phyloP scores from a whole-genome alignment of 2,113 vertebrate species.

The Sander vitreus region DNA sequence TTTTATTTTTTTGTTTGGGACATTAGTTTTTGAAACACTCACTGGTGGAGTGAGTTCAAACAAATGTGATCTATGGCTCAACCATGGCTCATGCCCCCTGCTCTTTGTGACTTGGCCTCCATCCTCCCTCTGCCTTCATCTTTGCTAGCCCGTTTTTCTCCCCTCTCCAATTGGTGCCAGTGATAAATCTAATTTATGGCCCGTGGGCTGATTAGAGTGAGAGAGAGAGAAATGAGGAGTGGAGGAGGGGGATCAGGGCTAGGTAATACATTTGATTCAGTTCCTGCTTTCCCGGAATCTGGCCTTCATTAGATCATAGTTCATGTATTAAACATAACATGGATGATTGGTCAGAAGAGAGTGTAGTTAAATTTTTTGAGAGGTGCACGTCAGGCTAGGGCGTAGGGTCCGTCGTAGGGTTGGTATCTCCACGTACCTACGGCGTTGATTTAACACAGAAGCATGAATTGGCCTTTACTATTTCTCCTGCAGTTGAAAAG shows the following conservation, averaged over 20 bases:
- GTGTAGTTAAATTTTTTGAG: too few species aligned
- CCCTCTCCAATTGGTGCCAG: conserved; percentile 62
- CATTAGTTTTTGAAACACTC: conserved; percentile 1
- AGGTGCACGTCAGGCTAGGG: too few species aligned
- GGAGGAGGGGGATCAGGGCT: conserved; percentile 63
- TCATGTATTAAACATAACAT: conserved; percentile 72
- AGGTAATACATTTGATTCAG: conserved; percentile 74
- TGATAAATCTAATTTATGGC: conserved; percentile 83
- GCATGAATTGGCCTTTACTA: too few species aligned
- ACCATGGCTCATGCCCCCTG: conserved; percentile 29
- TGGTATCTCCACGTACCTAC: too few species aligned
- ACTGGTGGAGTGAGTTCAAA: conserved; percentile 26
- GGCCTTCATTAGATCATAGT: conserved; percentile 74
- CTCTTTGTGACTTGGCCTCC: conserved; percentile 54
- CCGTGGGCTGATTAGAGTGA: conserved; percentile 76
- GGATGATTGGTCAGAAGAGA: conserved; percentile 35
- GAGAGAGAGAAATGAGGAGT: conserved; percentile 75
- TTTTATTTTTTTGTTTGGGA: not conserved
- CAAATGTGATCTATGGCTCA: conserved; percentile 35
- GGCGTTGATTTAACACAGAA: too few species aligned
- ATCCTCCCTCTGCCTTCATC: conserved; percentile 45
- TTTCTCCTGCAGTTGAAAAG: too few species aligned
- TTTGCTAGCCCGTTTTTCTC: conserved; percentile 35
- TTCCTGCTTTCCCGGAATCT: conserved; percentile 76
- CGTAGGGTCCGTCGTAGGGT: too few species aligned